phyloP scores from a whole-genome alignment of 2,888 invertebrate genomes.

The Monochamus alternatus region DNA sequence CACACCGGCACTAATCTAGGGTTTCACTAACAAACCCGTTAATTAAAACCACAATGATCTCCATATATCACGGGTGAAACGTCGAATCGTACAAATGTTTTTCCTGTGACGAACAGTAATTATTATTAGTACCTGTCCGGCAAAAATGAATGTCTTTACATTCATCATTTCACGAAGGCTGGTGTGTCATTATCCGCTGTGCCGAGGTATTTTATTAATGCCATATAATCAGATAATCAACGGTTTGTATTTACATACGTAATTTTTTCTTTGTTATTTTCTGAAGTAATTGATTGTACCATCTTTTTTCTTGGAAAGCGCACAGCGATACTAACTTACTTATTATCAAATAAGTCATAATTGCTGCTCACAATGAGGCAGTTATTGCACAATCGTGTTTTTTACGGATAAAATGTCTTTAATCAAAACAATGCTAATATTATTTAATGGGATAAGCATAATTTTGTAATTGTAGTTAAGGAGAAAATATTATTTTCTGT shows the following conservation, averaged over 20 bases:
- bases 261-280: constrained; percentile 13
- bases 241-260: constrained; percentile 19
- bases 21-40: constrained; percentile 31
- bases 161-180: constrained; percentile 21
- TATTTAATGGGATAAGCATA: no score
- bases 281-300: constrained; percentile 9
- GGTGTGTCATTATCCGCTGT: constrained; percentile 14
- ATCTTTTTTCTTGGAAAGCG: neutral
- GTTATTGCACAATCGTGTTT: no score
- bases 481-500: no score
- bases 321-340: neutral
- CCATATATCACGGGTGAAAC: constrained; percentile 30
- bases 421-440: no score
- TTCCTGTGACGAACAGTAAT: constrained; percentile 31
- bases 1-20: constrained; percentile 35
- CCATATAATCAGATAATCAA: constrained; percentile 19
- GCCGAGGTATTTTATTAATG: constrained; percentile 21
- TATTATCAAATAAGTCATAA: neutral
- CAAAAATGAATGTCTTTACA: constrained; percentile 15
- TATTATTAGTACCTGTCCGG: constrained; percentile 27
- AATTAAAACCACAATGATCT: constrained; percentile 34
- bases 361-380: neutral
- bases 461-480: no score
- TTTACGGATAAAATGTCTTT: no score
- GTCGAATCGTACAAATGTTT: constrained; percentile 37